phyloP scores from a whole-genome alignment of 2,797 vertebrate species.

The Muraenolepis orangiensis region DNA sequence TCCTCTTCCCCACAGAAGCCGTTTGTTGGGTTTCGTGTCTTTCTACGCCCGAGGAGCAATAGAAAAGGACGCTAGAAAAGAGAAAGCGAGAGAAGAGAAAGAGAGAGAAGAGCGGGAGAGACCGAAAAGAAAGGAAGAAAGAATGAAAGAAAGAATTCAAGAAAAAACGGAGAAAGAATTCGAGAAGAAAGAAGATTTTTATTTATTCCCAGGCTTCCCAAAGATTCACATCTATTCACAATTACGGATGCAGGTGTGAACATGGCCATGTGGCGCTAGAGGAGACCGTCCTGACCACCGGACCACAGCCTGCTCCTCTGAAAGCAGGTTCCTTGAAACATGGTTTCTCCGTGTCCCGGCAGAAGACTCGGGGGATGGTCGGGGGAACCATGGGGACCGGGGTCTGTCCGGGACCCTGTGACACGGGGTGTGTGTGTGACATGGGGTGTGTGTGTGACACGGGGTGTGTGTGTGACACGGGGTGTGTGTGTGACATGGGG shows the following conservation, averaged over 20 bases:
- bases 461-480: no score
- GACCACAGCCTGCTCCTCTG: no score
- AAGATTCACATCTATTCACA: neutral
- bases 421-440: no score
- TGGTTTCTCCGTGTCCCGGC: no score
- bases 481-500: no score
- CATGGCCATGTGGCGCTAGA: no score
- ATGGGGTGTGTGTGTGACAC: no score
- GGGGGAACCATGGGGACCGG: no score
- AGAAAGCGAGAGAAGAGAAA: slow-evolving; percentile 8
- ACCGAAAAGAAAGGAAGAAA: neutral
- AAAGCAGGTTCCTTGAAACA: no score
- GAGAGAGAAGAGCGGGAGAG: slow-evolving; percentile 6
- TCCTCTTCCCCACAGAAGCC: slow-evolving; percentile 27
- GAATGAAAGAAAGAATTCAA: neutral
- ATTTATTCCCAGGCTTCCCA: neutral
- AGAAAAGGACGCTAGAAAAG: slow-evolving; percentile 35
- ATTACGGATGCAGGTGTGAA: neutral
- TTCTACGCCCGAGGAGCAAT: slow-evolving; percentile 43
- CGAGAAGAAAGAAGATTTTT: slow-evolving; percentile 24
- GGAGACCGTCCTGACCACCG: no score
- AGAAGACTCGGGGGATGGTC: no score
- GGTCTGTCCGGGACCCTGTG: no score
- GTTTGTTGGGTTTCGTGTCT: slow-evolving; percentile 46
- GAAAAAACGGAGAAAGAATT: slow-evolving; percentile 29